A percentile compares a stretch with the other conserved stretches of the same genome.
Conservation (phyloP, 2,113 vertebrate genomes). For the Piaya cayana region DNA sequence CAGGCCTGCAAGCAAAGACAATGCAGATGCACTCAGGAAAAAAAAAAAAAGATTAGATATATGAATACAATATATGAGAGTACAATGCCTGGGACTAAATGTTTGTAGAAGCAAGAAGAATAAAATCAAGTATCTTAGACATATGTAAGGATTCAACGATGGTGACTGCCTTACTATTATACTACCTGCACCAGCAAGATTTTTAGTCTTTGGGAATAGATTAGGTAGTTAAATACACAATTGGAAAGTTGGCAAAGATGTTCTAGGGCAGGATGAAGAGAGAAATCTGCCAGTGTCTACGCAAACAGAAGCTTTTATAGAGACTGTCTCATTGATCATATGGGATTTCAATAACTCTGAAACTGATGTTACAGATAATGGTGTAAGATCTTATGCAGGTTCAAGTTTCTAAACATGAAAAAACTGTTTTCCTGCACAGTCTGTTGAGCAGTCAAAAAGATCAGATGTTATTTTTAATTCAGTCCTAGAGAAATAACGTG, state of each 20-base stretch:
- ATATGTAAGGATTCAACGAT: not conserved
- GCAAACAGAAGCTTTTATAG: slow-evolving; percentile 16
- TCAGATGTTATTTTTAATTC: not conserved
- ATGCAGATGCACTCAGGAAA: not conserved
- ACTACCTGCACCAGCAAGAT: not conserved
- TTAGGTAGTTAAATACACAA: not conserved
- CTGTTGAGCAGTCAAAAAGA: not conserved
- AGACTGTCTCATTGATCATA: not conserved
- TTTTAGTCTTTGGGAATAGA: not conserved
- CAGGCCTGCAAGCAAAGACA: not conserved
- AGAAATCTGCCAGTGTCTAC: slow-evolving; percentile 23
- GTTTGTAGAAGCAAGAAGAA: not conserved
- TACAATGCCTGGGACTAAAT: not conserved
- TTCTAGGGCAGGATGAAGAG: not conserved
- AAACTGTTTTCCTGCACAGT: not conserved
- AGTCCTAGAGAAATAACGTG: not conserved
- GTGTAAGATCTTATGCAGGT: not conserved
- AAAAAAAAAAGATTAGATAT: not conserved
- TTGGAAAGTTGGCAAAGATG: not conserved
- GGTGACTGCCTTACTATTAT: not conserved
- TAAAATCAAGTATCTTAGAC: not conserved
- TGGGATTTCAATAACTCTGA: not conserved
- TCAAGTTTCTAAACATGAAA: not conserved
- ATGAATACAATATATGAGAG: not conserved
- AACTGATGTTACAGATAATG: not conserved